phyloP scores from a whole-genome alignment of 2,797 vertebrate genomes.

The Acrossocheilus wenchowensis region DNA sequence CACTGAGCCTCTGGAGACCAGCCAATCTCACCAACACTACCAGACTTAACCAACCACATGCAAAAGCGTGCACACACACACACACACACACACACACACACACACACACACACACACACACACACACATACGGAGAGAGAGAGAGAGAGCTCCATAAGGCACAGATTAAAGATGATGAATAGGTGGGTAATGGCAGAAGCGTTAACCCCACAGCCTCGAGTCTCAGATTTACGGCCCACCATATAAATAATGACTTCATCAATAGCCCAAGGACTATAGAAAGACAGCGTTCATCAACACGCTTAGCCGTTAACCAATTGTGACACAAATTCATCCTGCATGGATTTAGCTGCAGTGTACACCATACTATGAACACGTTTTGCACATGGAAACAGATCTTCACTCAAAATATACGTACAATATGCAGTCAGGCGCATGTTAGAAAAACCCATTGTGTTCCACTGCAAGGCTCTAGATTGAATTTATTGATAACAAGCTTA shows the following conservation, averaged over 20 bases:
- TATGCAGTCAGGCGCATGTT: background rate
- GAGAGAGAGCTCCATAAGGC: slow-evolving; percentile 58
- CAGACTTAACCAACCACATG: slow-evolving; percentile 64
- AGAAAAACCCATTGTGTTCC: background rate
- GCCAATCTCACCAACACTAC: slow-evolving; percentile 49
- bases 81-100: slow-evolving; percentile 2
- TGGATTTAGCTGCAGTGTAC: background rate
- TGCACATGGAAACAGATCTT: background rate
- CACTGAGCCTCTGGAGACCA: slow-evolving; percentile 59
- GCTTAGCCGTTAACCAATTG: background rate
- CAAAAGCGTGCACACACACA: slow-evolving; percentile 50
- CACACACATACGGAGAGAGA: background rate
- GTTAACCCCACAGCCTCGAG: slow-evolving; percentile 42
- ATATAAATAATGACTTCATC: slow-evolving; percentile 80
- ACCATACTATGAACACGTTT: background rate
- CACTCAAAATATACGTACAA: background rate
- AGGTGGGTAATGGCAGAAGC: slow-evolving; percentile 69
- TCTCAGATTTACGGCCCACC: slow-evolving; percentile 74
- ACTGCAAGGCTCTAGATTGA: background rate
- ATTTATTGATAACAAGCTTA: background rate
- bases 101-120: slow-evolving; percentile 4
- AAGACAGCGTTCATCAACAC: slow-evolving; percentile 50
- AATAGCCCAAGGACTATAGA: slow-evolving; percentile 72
- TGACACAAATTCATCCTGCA: slow-evolving; percentile 5
- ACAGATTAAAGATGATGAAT: slow-evolving; percentile 80